Base-by-base conservation (phyloP, 1,140 invertebrate genomes). In the Lepidostoma basale region DNA sequence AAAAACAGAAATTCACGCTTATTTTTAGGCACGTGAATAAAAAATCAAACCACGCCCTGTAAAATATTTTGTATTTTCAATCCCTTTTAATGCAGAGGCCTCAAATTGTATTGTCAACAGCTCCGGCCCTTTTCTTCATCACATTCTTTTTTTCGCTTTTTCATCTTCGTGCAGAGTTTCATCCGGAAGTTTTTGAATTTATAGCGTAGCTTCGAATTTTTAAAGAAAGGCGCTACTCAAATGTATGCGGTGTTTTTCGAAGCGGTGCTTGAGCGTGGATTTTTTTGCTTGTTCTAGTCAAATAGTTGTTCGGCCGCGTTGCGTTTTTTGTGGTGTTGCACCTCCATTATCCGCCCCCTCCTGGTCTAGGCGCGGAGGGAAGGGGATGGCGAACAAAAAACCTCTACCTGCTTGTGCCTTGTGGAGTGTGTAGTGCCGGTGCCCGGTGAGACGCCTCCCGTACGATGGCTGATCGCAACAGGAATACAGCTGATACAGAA, bases 361-460 rank as follows among this genome's bases (percentile, higher is more conserved):
- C 36, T n/a, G 10, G 22, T 18, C 56, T n/a, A 14, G 10, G 12
- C 1, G 36, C 36, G 39, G 10, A 10, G 54, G 28, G 9, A n/a
- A 44, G 36, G 39, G 56, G 56, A 9, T 5, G 36, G 33, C 3
- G 22, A 60, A 60, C 39, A 60, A 60, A 60, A 60, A 60, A 60
- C 56, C 1, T 60, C 56, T 60, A 60, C 56, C 56, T 60, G 56
- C 56, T 60, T n/a, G n/a, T n/a, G n/a, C n/a, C n/a, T n/a, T n/a
- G n/a, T n/a, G n/a, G n/a, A n/a, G n/a, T n/a, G n/a, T n/a, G n/a
- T n/a, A n/a, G n/a, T n/a, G n/a, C n/a, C n/a, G n/a, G n/a, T n/a
- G n/a, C n/a, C n/a, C n/a, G n/a, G n/a, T n/a, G n/a, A n/a, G n/a
- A n/a, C n/a, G n/a, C n/a, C n/a, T n/a, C n/a, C n/a, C n/a, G n/a